Base-by-base conservation (phyloP, 2,888 invertebrate species). In the Halocaridina rubra region DNA sequence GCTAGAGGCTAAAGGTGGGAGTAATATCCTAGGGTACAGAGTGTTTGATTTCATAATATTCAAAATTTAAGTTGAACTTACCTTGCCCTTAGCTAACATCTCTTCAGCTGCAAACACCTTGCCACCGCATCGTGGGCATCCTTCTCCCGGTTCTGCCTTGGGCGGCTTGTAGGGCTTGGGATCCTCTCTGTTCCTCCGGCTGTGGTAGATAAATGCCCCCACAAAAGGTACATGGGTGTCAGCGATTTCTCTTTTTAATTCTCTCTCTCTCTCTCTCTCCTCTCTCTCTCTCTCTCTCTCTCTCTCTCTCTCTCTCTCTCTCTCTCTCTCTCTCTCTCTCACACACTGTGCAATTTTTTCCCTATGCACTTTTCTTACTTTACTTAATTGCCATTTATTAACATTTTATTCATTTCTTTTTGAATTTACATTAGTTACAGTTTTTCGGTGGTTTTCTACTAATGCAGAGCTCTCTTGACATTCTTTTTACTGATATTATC, bases 41-140 rank as follows among this genome's bases (percentile, higher is more conserved):
- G 13, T 53, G 53, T 1, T n/a, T 53, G n/a, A 13, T 1, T 53
- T 16, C n/a, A 53, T 53, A 0, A 53, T 53, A n/a, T n/a, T n/a
- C n/a, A n/a, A n/a, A n/a, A n/a, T n/a, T n/a, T n/a, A n/a, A n/a
- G 16, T 7, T 8, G 5, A 3, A 74, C 84, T 22, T 32, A 88
- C 88, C 88, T 85, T 95, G 92, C 97, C 97, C 91, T 97, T 98
- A 89, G 98, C 98, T 89, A 98, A 93, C 92, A 98, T 97, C 91
- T 98, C 97, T 92, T 98, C 98, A 88, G 98, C 98, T 89, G 97
- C 97, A 91, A 97, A 98, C 33, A 98, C 98, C 93, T 95, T 95
- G 89, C 97, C 98, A 84, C 97, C 96, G 91, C 98, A 98, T 87
- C 97, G 94, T 0, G 97, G 97, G 90, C 97, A 98, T 80, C 96